phyloP scores from a whole-genome alignment of 2,113 vertebrate species.

The Noturus placidus region DNA sequence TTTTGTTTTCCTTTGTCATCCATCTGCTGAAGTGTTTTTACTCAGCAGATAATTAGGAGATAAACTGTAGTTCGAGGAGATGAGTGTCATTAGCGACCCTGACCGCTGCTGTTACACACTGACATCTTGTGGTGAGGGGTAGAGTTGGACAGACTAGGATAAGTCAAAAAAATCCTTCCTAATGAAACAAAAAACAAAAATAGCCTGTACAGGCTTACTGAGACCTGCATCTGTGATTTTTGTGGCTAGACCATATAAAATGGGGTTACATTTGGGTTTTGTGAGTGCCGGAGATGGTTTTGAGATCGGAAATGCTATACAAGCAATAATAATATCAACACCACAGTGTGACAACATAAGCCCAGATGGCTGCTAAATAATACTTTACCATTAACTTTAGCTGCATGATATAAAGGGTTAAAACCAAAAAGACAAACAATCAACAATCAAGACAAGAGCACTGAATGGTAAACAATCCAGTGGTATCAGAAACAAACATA shows the following conservation, averaged over 20 bases:
- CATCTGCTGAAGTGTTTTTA: background rate
- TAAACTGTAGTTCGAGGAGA: background rate
- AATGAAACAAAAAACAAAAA: background rate
- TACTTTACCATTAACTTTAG: background rate
- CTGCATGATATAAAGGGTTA: background rate
- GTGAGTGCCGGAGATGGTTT: background rate
- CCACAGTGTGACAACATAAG: background rate
- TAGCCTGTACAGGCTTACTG: background rate
- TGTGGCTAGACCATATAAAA: background rate
- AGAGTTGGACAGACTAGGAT: slow-evolving; percentile 15
- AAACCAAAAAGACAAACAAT: background rate
- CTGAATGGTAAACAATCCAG: background rate
- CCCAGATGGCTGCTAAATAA: background rate
- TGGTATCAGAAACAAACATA: background rate
- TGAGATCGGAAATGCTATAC: background rate
- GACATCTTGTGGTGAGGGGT: slow-evolving; percentile 54
- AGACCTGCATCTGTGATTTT: background rate
- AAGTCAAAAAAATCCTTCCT: background rate
- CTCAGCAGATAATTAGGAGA: slow-evolving; percentile 1
- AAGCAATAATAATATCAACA: background rate
- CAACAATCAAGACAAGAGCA: background rate
- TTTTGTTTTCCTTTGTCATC: background rate
- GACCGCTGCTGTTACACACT: slow-evolving; percentile 32
- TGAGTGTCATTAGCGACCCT: background rate
- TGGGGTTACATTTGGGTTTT: background rate